A percentile compares a stretch with the other conserved stretches of the same genome.
Evolutionary conservation across 2,888 invertebrate species (phyloP).

Genomic region (Hirtodrosophila confusa): DNA sequence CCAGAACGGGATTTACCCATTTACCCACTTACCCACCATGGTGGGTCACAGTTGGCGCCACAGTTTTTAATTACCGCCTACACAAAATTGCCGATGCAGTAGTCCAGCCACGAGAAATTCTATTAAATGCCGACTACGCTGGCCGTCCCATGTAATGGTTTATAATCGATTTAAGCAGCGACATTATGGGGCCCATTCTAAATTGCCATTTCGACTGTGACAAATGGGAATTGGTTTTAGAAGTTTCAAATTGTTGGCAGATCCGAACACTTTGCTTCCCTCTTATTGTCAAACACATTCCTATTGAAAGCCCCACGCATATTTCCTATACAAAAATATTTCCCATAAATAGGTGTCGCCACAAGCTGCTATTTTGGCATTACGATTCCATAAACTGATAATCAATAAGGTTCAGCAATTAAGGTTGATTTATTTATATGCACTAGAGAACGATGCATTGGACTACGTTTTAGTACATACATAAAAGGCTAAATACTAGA

Average conservation of each 20-base stretch:
- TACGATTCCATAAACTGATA: no score
- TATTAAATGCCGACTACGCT: slow-evolving; percentile 65
- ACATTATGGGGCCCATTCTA: slow-evolving; percentile 50
- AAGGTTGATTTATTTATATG: no score
- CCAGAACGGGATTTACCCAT: slow-evolving; percentile 12
- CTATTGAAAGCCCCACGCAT: no score
- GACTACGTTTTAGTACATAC: no score
- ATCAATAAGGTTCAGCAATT: no score
- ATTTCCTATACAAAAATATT: no score
- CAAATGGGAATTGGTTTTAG: slow-evolving; percentile 51
- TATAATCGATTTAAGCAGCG: slow-evolving; percentile 71
- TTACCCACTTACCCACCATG: slow-evolving; percentile 3
- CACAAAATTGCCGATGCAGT: slow-evolving; percentile 66
- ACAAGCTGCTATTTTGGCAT: no score
- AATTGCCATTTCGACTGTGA: slow-evolving; percentile 62
- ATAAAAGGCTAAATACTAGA: no score
- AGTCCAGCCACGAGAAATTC: slow-evolving; percentile 46
- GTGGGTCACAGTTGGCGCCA: slow-evolving; percentile 72
- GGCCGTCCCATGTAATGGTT: slow-evolving; percentile 59
- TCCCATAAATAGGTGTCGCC: no score
- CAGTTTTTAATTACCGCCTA: slow-evolving; percentile 75
- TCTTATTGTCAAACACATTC: neutral
- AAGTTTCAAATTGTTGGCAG: slow-evolving; percentile 1
- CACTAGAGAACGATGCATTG: no score
- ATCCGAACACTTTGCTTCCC: no score